These are phyloP conservation scores for Riptortus pedestris DNA, from an alignment of 1,140 invertebrate species.

Conservation along the genomic window DNA sequence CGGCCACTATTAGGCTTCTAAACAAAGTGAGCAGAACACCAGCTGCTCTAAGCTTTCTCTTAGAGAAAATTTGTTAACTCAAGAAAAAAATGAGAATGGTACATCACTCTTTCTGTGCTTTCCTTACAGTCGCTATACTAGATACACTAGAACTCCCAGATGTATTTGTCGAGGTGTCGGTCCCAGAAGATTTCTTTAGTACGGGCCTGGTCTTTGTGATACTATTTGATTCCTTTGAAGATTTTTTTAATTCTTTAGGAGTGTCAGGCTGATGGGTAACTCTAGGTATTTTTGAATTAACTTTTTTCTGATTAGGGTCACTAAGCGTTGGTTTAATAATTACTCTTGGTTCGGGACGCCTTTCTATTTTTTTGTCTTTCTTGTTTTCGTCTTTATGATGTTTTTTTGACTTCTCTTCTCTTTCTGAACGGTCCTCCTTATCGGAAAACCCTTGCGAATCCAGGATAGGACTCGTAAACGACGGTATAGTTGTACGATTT, in stretches of 20 bases:
- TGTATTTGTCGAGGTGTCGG: background rate
- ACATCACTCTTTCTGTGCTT: constrained; percentile 2
- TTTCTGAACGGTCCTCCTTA: background rate
- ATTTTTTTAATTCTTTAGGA: constrained; percentile 22
- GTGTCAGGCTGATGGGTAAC: constrained; percentile 33
- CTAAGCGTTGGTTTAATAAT: constrained; percentile 41
- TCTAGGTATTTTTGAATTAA: constrained; percentile 38
- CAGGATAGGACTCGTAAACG: background rate
- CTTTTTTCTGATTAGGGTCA: constrained; percentile 34
- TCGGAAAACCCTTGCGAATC: background rate
- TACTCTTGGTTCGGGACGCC: constrained; percentile 39
- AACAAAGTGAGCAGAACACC: no score
- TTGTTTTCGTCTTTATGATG: constrained; percentile 18
- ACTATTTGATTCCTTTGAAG: constrained; percentile 31
- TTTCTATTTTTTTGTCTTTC: constrained; percentile 19
- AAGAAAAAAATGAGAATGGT: background rate
- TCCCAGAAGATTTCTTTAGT: constrained; percentile 29
- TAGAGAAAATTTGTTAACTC: no score
- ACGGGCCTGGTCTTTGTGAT: constrained; percentile 35
- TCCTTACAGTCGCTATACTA: constrained; percentile 15
- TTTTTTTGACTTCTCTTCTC: background rate
- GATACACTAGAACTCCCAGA: constrained; percentile 18
- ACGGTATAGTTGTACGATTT: constrained; percentile 37
- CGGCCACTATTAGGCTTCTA: no score
- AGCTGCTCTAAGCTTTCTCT: no score